phyloP scores from a whole-genome alignment of 2,797 vertebrate genomes.

The Tiaroga cobitis region DNA sequence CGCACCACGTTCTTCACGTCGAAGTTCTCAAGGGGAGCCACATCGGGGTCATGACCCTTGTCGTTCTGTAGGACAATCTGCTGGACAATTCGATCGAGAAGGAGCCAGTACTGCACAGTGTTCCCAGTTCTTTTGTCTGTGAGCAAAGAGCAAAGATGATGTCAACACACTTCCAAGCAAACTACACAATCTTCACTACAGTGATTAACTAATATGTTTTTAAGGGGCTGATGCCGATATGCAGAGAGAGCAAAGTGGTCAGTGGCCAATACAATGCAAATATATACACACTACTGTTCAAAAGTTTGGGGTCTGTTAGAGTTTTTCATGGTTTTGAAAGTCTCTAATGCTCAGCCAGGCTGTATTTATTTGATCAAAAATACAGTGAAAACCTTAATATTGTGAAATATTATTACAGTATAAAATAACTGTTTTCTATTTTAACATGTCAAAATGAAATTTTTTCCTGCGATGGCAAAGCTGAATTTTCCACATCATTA shows the following conservation, averaged over 20 bases:
- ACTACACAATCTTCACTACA: background rate
- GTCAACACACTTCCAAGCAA: background rate
- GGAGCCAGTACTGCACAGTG: conserved; percentile 98
- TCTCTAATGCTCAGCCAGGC: background rate
- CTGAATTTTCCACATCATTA: background rate
- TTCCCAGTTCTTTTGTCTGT: conserved; percentile 95
- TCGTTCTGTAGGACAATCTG: conserved; percentile 98
- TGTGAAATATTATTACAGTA: background rate
- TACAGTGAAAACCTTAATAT: background rate
- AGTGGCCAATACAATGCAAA: background rate
- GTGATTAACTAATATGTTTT: background rate
- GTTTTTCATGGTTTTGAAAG: background rate
- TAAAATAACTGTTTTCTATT: background rate
- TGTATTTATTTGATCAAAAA: background rate
- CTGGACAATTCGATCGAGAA: conserved; percentile 95
- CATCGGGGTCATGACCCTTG: conserved; percentile 95
- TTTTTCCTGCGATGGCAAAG: background rate
- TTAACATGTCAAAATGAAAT: background rate
- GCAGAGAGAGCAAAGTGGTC: background rate
- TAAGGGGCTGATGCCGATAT: background rate
- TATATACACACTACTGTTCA: background rate
- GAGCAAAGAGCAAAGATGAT: background rate
- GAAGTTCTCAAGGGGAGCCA: conserved; percentile 96
- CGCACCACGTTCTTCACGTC: conserved; percentile 98
- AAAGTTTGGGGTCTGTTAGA: background rate